These are phyloP conservation scores for Drosophila pandora DNA, from an alignment of 1,140 invertebrate species.

Conservation along the genomic window DNA sequence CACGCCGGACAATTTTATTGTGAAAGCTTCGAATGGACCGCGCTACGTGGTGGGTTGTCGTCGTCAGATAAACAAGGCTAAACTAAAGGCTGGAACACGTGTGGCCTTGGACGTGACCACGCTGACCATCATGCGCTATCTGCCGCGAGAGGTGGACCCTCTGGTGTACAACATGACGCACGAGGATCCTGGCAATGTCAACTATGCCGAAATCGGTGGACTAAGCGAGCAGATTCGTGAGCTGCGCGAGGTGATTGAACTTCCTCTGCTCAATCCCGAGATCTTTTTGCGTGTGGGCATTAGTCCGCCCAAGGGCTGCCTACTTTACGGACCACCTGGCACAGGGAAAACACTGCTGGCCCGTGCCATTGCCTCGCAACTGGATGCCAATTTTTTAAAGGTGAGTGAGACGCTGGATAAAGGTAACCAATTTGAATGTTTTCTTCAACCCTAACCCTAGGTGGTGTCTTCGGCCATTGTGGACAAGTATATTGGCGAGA, in stretches of 20 bases:
- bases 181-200: slow-evolving; percentile 67
- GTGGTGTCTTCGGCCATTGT: slow-evolving; percentile 99
- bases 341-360: slow-evolving; percentile 98
- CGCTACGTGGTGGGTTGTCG: slow-evolving; percentile 68
- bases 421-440: background rate
- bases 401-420: background rate
- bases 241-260: slow-evolving; percentile 68
- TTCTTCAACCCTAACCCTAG: background rate
- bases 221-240: slow-evolving; percentile 65
- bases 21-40: slow-evolving; percentile 63
- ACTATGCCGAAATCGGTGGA: slow-evolving; percentile 65
- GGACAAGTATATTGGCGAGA: slow-evolving; percentile 98
- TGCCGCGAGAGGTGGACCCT: slow-evolving; percentile 68
- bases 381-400: slow-evolving; percentile 99
- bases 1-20: slow-evolving; percentile 95
- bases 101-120: slow-evolving; percentile 66
- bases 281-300: slow-evolving; percentile 99
- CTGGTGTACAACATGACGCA: slow-evolving; percentile 71
- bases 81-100: slow-evolving; percentile 58
- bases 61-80: slow-evolving; percentile 58
- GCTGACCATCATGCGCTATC: slow-evolving; percentile 64
- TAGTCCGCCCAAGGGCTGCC: slow-evolving; percentile 98
- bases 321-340: slow-evolving; percentile 99
- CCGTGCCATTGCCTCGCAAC: slow-evolving; percentile 96
- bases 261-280: slow-evolving; percentile 88